Base-by-base conservation (phyloP, 2,888 invertebrate species). In the Elysia crispata region DNA sequence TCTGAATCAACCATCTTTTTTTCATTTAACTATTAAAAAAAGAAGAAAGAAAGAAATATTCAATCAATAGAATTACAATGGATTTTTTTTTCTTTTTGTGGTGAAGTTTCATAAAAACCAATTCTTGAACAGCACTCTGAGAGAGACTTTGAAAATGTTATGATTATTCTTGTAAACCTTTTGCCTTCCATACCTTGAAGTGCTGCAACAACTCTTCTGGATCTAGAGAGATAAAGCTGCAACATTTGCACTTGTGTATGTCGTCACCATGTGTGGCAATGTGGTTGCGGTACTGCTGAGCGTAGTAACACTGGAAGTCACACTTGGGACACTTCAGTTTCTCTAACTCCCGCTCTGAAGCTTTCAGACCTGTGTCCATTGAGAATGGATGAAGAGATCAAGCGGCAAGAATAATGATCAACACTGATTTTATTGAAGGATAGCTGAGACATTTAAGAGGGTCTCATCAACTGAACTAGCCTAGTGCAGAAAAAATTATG, bases 171-270 rank as follows among this genome's bases (percentile, higher is more conserved):
- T n/a, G n/a, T n/a, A n/a, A n/a, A n/a, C n/a, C n/a, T n/a, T n/a
- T n/a, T n/a, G n/a, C n/a, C n/a, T n/a, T n/a, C n/a, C n/a, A n/a
- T 83, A 92, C 92, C 89, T 89, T 91, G 84, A 90, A 92, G 83
- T 92, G 92, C 25, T 83, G 69, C 1, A 90, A 81, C 11, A 92
- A 86, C 33, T 90, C 90, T 11, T 90, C 88, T 62, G 86, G 86
- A 66, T 87, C 85, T 74, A 89, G 87, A 18, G 87, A 85, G 76
- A 86, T 81, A 82, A 83, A 89, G 67, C 86, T 85, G 83, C 89
- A 89, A 73, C 88, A 88, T 85, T 89, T 89, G 82, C 89, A 92
- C 79, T 90, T 90, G 77, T 86, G 85, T 5, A 89, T 86, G 73
- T 89, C 89, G 23, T 84, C 84, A 0, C 83, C 69, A 82, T 92